Percentiles rank a stretch among this genome's conserved stretches.
phyloP scores from a whole-genome alignment of 2,113 vertebrate genomes.

The Sclerurus mexicanus region DNA sequence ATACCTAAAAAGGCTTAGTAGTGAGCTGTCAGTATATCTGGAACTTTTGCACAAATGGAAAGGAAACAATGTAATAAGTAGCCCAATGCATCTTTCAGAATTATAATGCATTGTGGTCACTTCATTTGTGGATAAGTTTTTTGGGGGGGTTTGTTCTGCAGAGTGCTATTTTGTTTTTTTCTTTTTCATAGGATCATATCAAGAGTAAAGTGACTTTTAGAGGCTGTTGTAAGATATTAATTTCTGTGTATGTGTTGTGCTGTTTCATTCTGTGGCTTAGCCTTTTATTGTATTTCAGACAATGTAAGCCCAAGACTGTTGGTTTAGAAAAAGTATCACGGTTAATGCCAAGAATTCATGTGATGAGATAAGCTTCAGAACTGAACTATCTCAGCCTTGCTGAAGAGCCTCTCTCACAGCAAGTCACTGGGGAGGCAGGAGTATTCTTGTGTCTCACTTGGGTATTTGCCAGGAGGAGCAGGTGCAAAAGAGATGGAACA shows the following conservation, averaged over 20 bases:
- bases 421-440: not conserved
- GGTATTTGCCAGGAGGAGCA: not conserved
- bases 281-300: not conserved
- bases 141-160: not conserved
- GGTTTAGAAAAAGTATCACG: not conserved
- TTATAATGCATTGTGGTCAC: not conserved
- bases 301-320: not conserved
- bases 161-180: not conserved
- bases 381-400: not conserved
- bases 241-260: not conserved
- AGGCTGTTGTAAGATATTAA: not conserved
- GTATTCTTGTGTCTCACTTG: not conserved
- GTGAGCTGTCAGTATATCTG: not conserved
- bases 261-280: not conserved
- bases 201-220: not conserved
- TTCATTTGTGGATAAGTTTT: not conserved
- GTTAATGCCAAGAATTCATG: not conserved
- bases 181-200: not conserved
- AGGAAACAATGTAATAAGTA: not conserved
- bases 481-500: not conserved
- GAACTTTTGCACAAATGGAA: not conserved
- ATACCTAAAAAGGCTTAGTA: not conserved
- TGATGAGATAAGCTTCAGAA: not conserved
- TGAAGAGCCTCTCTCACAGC: not conserved
- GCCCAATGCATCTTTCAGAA: not conserved